phyloP scores from a whole-genome alignment of 2,113 vertebrate species.

The Nettapus auritus region DNA sequence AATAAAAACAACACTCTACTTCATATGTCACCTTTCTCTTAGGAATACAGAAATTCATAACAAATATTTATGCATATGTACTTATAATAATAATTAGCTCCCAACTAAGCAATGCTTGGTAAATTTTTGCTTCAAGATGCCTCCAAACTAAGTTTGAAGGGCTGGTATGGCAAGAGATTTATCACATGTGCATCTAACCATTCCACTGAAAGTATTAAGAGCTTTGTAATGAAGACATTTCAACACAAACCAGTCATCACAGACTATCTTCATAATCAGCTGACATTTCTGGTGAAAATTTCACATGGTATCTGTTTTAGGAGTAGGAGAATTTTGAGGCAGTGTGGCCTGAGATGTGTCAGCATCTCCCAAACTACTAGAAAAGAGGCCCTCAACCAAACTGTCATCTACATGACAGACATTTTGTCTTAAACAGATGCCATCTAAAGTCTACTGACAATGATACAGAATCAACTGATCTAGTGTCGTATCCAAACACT shows the following conservation, averaged over 20 bases:
- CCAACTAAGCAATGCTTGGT: not conserved
- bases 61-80: not conserved
- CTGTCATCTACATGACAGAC: not conserved
- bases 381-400: not conserved
- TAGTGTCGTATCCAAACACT: not conserved
- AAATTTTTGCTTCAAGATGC: not conserved
- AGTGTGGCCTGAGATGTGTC: not conserved
- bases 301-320: not conserved
- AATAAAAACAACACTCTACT: not conserved
- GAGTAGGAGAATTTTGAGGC: not conserved
- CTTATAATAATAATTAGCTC: not conserved
- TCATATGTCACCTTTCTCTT: not conserved
- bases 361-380: not conserved
- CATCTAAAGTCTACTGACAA: not conserved
- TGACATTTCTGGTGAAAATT: not conserved
- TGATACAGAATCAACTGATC: not conserved
- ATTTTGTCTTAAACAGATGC: not conserved
- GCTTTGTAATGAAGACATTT: not conserved
- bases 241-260: not conserved
- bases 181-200: not conserved
- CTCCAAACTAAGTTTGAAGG: not conserved
- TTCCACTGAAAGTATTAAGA: not conserved
- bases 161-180: not conserved
- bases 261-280: not conserved
- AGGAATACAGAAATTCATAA: conserved; percentile 7